These are phyloP conservation scores for Sebastes taczanowskii DNA, from an alignment of 2,797 vertebrate genomes.

Conservation along the genomic window DNA sequence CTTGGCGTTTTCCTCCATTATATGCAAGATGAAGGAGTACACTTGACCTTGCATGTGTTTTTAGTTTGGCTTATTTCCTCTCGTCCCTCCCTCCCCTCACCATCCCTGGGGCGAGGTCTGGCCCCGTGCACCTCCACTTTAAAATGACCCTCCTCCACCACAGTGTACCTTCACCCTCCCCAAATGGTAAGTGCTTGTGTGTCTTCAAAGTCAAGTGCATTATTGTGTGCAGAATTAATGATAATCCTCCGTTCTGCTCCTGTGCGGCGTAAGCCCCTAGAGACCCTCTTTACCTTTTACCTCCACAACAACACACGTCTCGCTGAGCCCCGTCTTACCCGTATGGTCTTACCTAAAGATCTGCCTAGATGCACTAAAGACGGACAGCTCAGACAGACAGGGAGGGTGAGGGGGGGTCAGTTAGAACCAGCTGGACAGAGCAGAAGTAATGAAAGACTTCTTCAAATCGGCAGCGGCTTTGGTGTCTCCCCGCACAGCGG, in stretches of 20 bases:
- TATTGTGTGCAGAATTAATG: constrained; percentile 68
- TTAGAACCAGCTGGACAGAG: constrained; percentile 66
- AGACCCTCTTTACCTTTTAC: constrained; percentile 66
- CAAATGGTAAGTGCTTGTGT: constrained; percentile 11
- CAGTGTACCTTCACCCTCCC: constrained; percentile 38
- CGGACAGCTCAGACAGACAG: constrained; percentile 57
- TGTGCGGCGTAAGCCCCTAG: constrained; percentile 47
- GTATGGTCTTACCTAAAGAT: constrained; percentile 40
- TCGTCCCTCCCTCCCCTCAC: constrained; percentile 7
- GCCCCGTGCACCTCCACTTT: constrained; percentile 55
- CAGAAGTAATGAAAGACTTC: constrained; percentile 68
- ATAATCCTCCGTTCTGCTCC: constrained; percentile 64
- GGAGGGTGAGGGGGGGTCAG: constrained; percentile 50
- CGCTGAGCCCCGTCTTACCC: constrained; percentile 38
- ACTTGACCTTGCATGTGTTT: constrained; percentile 78
- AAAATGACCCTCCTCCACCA: constrained; percentile 54
- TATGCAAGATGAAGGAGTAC: constrained; percentile 53
- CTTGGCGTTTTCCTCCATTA: constrained; percentile 30
- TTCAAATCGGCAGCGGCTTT: constrained; percentile 52
- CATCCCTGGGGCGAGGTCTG: constrained; percentile 60
- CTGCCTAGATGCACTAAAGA: constrained; percentile 60
- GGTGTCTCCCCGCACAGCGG: constrained; percentile 64
- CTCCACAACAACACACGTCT: constrained; percentile 57
- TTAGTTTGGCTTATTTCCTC: constrained; percentile 68
- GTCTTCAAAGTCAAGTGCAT: constrained; percentile 66